A percentile compares a stretch with the other conserved stretches of the same genome.
phyloP scores from a whole-genome alignment of 2,888 invertebrate genomes.

The Lobophora halterata region DNA sequence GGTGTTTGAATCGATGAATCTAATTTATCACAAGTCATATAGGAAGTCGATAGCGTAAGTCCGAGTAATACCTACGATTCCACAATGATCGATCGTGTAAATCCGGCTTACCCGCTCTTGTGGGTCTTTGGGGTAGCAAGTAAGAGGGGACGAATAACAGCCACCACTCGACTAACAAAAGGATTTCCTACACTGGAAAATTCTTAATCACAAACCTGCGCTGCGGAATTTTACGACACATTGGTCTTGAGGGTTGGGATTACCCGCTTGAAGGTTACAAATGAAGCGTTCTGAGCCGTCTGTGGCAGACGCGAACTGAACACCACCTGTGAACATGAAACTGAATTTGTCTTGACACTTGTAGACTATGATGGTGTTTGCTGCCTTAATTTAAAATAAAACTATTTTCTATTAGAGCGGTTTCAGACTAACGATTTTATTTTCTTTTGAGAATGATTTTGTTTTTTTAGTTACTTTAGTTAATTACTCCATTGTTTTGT shows the following conservation, averaged over 20 bases:
- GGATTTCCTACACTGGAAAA: conserved; percentile 53
- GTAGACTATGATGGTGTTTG: too few relatives aligned
- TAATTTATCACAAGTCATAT: neutral
- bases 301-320: conserved; percentile 19
- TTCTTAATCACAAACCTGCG: conserved; percentile 47
- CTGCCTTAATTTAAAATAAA: too few relatives aligned
- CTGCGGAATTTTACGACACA: conserved; percentile 39
- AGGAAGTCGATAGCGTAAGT: conserved; percentile 24
- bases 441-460: too few relatives aligned
- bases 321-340: conserved; percentile 41
- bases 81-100: conserved; percentile 61
- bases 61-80: conserved; percentile 41
- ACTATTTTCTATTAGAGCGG: too few relatives aligned
- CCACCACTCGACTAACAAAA: conserved; percentile 55
- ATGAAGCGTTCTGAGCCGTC: conserved; percentile 10
- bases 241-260: conserved; percentile 29
- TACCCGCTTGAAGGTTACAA: conserved; percentile 23
- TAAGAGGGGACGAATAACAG: conserved; percentile 50
- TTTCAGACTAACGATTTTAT: too few relatives aligned
- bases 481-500: too few relatives aligned
- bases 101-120: conserved; percentile 61
- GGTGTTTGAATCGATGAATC: neutral
- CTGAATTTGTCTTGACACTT: conserved; percentile 34
- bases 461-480: too few relatives aligned
- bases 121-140: conserved; percentile 45